Base-by-base conservation (phyloP, 1,140 invertebrate species). In the Aphis craccivora region DNA sequence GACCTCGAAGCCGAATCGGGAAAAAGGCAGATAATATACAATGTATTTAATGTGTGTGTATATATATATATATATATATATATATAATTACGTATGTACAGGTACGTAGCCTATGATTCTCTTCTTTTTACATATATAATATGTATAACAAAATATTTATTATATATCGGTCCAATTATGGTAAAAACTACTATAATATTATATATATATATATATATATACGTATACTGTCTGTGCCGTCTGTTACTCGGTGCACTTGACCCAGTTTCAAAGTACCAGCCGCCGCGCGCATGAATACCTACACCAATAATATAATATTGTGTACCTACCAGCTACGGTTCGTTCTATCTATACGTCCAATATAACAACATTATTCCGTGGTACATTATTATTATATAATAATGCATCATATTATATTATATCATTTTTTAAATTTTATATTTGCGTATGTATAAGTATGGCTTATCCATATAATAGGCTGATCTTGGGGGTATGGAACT, bases 241-340 rank as follows among this genome's bases (percentile, higher is more conserved):
- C 45, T 92, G 45, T 76, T 83, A 92, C 90, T 22, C 76, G 90
- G 83, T 92, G 90, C 90, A 92, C 90, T 92, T 92, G 90, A 92
- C 90, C 90, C 25, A 83, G 30, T 92, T 92, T 76, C n/a, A 43
- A 92, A 48, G 30, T 43, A 81, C 22, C 83, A 86, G 30, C 84
- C 84, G 40, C 25, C 30, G 40, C 30, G 45, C 67, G 11, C 43
- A 37, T 37, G 84, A 45, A 30, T 87, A 87, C 35, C 20, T 84
- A 84, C 9, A 43, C 37, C 37, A 84, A 76, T 84, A 84, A 83
- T 83, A 84, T 84, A 84, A 40, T 84, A 40, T 40, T 84, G 40
- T 40, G 40, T 40, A 40, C 83, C 60, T 40, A 40, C 83, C 60
- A 76, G 60, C 30, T 14, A n/a, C 30, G n/a, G 60, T 76, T 76